Conservation (phyloP, 2,888 invertebrate genomes). For the Cataglyphis rosenhaueri region DNA sequence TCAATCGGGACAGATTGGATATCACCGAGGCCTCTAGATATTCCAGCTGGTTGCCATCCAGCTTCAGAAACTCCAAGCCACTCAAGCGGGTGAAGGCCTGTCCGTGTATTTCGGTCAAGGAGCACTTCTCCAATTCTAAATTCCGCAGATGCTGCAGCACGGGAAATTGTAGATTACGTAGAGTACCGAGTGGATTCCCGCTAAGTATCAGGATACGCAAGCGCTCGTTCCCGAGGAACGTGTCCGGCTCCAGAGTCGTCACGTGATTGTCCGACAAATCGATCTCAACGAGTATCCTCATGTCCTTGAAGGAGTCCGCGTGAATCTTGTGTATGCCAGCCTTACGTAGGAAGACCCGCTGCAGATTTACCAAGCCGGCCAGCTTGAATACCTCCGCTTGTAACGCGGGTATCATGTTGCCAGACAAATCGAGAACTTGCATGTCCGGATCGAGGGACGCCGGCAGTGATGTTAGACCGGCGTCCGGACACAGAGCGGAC, state of each 20-base stretch:
- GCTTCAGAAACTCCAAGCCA: slow-evolving; percentile 91
- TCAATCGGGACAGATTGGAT: slow-evolving; percentile 91
- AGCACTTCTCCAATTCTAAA: slow-evolving; percentile 93
- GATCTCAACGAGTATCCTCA: slow-evolving; percentile 94
- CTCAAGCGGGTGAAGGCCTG: slow-evolving; percentile 92
- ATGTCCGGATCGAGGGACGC: slow-evolving; percentile 90
- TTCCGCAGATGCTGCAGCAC: slow-evolving; percentile 92
- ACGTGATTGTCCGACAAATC: slow-evolving; percentile 94
- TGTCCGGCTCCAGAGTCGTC: slow-evolving; percentile 90
- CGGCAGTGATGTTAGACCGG: slow-evolving; percentile 93
- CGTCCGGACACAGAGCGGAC: slow-evolving; percentile 94
- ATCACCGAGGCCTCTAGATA: slow-evolving; percentile 89
- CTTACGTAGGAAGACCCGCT: slow-evolving; percentile 92
- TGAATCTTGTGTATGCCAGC: slow-evolving; percentile 92
- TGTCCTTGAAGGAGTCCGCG: slow-evolving; percentile 93
- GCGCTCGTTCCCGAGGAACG: slow-evolving; percentile 94
- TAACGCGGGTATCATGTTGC: slow-evolving; percentile 91
- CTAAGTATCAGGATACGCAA: slow-evolving; percentile 92
- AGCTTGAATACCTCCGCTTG: slow-evolving; percentile 92
- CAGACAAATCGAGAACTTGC: slow-evolving; percentile 94
- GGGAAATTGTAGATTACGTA: slow-evolving; percentile 93
- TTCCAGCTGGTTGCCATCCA: slow-evolving; percentile 93
- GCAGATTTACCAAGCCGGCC: slow-evolving; percentile 93
- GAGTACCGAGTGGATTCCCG: slow-evolving; percentile 92
- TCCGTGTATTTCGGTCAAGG: slow-evolving; percentile 91